Evolutionary conservation across 2,888 invertebrate species (phyloP).

Genomic region (Bursaphelenchus okinawaensis): DNA sequence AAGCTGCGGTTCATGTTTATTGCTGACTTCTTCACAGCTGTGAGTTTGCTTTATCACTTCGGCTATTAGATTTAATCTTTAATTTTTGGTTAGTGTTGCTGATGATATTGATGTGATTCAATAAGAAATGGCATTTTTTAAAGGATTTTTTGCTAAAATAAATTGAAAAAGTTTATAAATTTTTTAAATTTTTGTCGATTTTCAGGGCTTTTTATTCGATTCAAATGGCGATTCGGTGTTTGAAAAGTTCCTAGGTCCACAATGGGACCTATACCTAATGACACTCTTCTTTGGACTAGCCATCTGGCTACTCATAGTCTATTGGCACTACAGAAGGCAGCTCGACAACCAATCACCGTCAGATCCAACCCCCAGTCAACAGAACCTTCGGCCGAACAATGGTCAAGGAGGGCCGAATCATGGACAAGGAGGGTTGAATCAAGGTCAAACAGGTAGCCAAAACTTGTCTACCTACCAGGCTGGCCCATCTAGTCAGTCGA

Average conservation of each 20-base stretch:
- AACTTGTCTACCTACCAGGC: too few relatives aligned
- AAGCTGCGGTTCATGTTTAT: slow-evolving; percentile 75
- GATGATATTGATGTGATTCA: slow-evolving; percentile 1
- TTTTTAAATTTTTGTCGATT: background rate
- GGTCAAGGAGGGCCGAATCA: too few relatives aligned
- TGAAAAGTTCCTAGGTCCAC: slow-evolving; percentile 27
- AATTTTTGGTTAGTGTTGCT: slow-evolving; percentile 4
- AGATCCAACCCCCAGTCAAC: too few relatives aligned
- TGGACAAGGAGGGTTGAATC: too few relatives aligned
- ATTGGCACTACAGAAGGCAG: slow-evolving; percentile 4
- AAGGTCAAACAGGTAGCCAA: too few relatives aligned
- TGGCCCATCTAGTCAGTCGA: too few relatives aligned
- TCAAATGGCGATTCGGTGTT: background rate
- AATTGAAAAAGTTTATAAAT: too few relatives aligned
- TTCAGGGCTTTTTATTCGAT: background rate
- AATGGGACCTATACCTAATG: slow-evolving; percentile 43
- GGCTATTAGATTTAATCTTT: background rate
- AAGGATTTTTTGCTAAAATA: slow-evolving; percentile 12
- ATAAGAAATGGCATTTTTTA: slow-evolving; percentile 14
- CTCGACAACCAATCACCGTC: background rate
- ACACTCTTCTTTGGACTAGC: slow-evolving; percentile 20
- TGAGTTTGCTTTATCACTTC: slow-evolving; percentile 6
- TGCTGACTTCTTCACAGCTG: slow-evolving; percentile 56
- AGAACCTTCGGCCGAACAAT: too few relatives aligned
- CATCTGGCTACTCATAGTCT: slow-evolving; percentile 20